These are phyloP conservation scores for Noctua fimbriata DNA, from an alignment of 2,888 invertebrate species.

Conservation along the genomic window DNA sequence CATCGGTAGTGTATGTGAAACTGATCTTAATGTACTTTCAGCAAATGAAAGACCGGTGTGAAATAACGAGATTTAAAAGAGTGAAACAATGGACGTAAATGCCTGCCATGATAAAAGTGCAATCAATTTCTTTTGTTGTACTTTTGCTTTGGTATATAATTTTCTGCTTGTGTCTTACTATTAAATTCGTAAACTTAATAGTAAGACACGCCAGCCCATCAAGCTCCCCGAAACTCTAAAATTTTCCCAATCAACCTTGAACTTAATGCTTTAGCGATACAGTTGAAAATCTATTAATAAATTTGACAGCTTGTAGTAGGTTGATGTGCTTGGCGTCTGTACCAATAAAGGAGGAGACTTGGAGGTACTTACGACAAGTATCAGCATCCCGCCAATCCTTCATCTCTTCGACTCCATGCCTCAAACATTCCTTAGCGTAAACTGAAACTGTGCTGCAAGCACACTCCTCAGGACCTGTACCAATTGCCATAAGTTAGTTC, in stretches of 20 bases:
- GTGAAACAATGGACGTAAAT: background rate
- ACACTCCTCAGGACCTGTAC: slow-evolving; percentile 91
- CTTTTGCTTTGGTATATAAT: background rate
- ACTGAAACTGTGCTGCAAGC: slow-evolving; percentile 94
- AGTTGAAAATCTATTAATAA: too few species aligned
- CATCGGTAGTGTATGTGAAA: too few species aligned
- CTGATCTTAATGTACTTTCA: background rate
- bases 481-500: slow-evolving; percentile 28
- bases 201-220: too few species aligned
- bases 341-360: background rate
- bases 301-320: too few species aligned
- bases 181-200: background rate
- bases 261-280: too few species aligned
- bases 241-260: too few species aligned
- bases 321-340: too few species aligned
- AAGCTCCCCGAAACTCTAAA: too few species aligned
- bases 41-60: background rate
- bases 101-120: background rate
- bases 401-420: slow-evolving; percentile 91
- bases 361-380: slow-evolving; percentile 94
- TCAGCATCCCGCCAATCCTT: slow-evolving; percentile 94
- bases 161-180: background rate
- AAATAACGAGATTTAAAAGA: background rate
- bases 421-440: slow-evolving; percentile 94
- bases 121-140: background rate